Evolutionary conservation across 2,113 vertebrate species (phyloP).

Genomic region (Arizona elegans): DNA sequence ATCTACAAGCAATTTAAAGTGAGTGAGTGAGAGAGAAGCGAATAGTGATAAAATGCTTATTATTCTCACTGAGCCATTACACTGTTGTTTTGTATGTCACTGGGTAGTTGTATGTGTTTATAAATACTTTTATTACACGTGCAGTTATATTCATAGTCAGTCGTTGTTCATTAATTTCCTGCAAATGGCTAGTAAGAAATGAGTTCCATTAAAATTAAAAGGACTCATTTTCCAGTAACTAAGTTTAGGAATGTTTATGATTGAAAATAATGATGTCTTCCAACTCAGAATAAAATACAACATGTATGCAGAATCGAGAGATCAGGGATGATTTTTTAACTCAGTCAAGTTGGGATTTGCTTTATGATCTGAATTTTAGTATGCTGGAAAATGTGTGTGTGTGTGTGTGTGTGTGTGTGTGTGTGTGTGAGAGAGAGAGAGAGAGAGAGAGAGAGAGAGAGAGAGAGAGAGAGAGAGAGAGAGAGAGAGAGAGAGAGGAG

Average conservation of each 20-base stretch:
- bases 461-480: too few species aligned
- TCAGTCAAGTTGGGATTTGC: not conserved
- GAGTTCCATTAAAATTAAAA: not conserved
- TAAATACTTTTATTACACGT: not conserved
- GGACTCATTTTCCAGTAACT: not conserved
- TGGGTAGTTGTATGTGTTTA: not conserved
- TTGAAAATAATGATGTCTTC: not conserved
- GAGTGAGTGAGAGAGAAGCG: not conserved
- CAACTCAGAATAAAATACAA: not conserved
- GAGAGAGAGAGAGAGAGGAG: too few species aligned
- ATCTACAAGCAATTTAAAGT: not conserved
- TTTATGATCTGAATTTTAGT: not conserved
- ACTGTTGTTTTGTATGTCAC: not conserved
- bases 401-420: too few species aligned
- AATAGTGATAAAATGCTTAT: not conserved
- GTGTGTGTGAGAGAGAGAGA: too few species aligned
- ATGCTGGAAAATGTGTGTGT: not conserved
- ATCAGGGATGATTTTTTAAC: not conserved
- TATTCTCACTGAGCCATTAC: not conserved
- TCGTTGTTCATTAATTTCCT: not conserved
- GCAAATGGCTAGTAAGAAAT: not conserved
- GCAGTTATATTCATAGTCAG: not conserved
- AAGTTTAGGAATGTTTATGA: not conserved
- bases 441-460: too few species aligned
- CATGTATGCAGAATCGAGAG: not conserved